phyloP scores from a whole-genome alignment of 35 echinoderm and acorn worm species.

The Strongylocentrotus purpuratus region DNA sequence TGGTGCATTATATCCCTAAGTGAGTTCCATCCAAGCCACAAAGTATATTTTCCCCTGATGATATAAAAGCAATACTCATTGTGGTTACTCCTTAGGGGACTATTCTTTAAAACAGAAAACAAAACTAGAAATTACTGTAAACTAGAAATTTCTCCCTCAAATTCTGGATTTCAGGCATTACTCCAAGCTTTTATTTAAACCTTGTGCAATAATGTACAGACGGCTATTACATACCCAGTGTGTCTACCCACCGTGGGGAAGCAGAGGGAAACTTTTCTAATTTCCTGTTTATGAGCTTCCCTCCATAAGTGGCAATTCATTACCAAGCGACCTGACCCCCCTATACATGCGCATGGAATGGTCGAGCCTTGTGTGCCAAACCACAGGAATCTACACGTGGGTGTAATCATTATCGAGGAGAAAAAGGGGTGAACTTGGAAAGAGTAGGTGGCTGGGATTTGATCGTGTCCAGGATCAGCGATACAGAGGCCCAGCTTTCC shows the following conservation, averaged over 20 bases:
- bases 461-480: background rate
- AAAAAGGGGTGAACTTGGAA: constrained; percentile 2
- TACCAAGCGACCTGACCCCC: background rate
- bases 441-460: background rate
- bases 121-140: background rate
- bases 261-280: constrained; percentile 3
- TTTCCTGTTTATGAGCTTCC: constrained; percentile 16
- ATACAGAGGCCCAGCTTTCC: background rate
- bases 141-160: background rate
- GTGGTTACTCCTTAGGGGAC: background rate
- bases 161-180: background rate
- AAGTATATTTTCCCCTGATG: background rate
- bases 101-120: background rate
- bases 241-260: background rate
- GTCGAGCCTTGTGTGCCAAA: background rate
- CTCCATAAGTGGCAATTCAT: background rate
- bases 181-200: background rate
- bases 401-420: background rate
- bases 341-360: background rate
- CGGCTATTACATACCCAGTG: background rate
- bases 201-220: background rate
- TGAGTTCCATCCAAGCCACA: background rate
- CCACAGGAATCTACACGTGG: background rate
- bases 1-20: background rate
- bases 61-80: background rate